phyloP scores from a whole-genome alignment of 2,888 invertebrate genomes.

The Rutpela maculata region DNA sequence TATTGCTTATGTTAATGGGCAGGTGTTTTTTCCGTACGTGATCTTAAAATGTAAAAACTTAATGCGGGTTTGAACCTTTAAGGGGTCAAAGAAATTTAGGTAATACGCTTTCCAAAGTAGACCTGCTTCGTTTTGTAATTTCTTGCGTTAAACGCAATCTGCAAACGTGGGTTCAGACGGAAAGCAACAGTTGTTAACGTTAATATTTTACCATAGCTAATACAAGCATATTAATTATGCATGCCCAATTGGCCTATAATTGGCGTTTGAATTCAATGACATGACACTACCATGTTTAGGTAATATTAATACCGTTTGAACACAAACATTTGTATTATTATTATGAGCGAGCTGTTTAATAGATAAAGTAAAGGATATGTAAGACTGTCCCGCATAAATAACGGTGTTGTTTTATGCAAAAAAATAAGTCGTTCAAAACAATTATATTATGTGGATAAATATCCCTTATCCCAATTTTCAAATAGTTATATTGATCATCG shows the following conservation, averaged over 20 bases:
- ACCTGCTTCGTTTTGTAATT: conserved; percentile 45
- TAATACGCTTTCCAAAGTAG: conserved; percentile 55
- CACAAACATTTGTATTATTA: conserved; percentile 63
- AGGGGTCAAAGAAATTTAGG: conserved; percentile 69
- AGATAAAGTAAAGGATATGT: conserved; percentile 12
- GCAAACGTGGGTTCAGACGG: conserved; percentile 24
- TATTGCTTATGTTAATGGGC: conserved; percentile 9
- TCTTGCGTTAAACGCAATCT: conserved; percentile 45
- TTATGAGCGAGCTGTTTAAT: conserved; percentile 10
- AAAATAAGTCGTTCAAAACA: not conserved
- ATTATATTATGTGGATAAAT: not conserved
- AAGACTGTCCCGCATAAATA: conserved; percentile 7
- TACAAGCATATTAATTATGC: conserved; percentile 73
- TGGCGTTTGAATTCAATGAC: conserved; percentile 73
- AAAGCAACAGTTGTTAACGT: conserved; percentile 73
- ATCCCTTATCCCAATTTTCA: no score
- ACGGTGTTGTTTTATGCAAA: not conserved
- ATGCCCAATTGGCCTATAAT: conserved; percentile 74
- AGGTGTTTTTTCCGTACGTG: conserved; percentile 56
- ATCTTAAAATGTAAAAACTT: conserved; percentile 58
- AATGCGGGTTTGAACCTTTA: conserved; percentile 71
- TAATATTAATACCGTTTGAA: conserved; percentile 67
- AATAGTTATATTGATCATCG: no score
- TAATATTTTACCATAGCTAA: conserved; percentile 73
- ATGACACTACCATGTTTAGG: conserved; percentile 71